Percentiles rank a stretch among this genome's conserved stretches.
Conservation (phyloP, 1,140 invertebrate species). For the Nasonia vitripennis region DNA sequence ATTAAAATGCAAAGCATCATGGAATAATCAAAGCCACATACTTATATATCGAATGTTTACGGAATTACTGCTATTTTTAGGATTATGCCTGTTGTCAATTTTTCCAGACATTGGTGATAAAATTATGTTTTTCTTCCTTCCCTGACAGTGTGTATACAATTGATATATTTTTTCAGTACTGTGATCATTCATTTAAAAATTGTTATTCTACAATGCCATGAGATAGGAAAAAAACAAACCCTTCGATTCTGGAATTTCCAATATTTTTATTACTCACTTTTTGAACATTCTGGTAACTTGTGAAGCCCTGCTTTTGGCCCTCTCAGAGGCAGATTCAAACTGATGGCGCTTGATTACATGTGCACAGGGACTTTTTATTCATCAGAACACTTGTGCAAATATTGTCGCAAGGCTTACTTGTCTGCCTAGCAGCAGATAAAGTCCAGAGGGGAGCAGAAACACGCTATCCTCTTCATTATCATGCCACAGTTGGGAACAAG, state of each 20-base stretch:
- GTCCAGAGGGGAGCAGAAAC: constrained; percentile 49
- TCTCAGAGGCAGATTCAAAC: not conserved
- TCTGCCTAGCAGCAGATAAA: constrained; percentile 60
- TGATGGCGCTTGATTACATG: not conserved
- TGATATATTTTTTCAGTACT: not conserved
- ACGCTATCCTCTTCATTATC: constrained; percentile 42
- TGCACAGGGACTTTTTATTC: constrained; percentile 5
- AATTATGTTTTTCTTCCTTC: not conserved
- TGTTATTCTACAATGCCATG: not conserved
- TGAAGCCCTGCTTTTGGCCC: not conserved
- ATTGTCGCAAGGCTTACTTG: constrained; percentile 63
- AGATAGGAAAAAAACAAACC: not conserved
- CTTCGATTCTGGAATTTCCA: not conserved
- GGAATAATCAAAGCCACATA: not conserved
- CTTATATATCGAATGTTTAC: too few species aligned
- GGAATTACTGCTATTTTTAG: too few species aligned
- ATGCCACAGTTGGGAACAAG: constrained; percentile 11
- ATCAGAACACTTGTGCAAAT: constrained; percentile 63
- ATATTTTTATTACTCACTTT: too few species aligned
- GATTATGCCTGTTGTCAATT: not conserved
- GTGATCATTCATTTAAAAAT: not conserved
- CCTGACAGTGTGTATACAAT: not conserved
- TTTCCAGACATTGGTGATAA: not conserved
- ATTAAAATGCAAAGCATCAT: not conserved
- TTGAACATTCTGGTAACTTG: not conserved